Percentiles rank a stretch among this genome's conserved stretches.
These are phyloP conservation scores for Megalops atlanticus DNA, from an alignment of 2,113 vertebrate species.

Conservation along the genomic window DNA sequence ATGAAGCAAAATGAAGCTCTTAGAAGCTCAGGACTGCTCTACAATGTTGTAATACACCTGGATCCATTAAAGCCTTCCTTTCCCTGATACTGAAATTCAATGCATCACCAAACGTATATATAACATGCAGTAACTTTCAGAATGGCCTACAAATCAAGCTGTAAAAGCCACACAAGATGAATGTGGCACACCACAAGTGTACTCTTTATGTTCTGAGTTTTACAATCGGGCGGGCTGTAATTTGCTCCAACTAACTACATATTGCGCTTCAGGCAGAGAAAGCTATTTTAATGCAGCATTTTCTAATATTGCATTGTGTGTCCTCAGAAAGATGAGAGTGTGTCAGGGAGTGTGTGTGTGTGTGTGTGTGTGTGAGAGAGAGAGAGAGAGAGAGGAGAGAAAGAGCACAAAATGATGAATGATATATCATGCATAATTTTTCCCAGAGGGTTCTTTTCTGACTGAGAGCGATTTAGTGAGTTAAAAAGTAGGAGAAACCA, in stretches of 20 bases:
- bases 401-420: conserved; percentile 5
- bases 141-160: neutral
- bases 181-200: conserved; percentile 21
- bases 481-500: neutral
- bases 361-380: neutral
- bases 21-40: neutral
- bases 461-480: neutral
- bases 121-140: neutral
- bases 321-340: neutral
- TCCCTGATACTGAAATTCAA: conserved; percentile 8
- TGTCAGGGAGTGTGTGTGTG: too few relatives aligned
- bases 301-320: neutral
- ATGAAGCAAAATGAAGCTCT: neutral
- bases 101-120: neutral
- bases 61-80: neutral
- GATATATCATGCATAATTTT: neutral
- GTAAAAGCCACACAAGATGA: conserved; percentile 14
- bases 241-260: conserved; percentile 9
- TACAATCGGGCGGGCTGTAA: neutral
- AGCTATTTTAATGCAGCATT: neutral
- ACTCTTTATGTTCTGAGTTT: conserved; percentile 12
- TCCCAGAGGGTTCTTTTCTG: neutral
- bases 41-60: neutral
- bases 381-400: neutral
- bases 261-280: conserved; percentile 13